Conservation (phyloP, 2,888 invertebrate genomes). For the Dicycla oo region DNA sequence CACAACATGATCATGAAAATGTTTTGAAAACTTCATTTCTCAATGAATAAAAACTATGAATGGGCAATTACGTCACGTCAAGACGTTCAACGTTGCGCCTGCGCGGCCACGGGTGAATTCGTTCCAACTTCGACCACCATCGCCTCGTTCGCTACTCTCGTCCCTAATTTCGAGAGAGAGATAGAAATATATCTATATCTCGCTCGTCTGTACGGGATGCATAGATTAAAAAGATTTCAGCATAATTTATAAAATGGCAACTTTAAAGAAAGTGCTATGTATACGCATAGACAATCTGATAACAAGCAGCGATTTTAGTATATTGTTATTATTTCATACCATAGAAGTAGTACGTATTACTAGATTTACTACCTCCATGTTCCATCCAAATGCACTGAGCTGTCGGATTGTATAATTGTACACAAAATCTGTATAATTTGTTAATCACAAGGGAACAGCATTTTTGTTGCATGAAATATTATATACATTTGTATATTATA, state of each 20-base stretch:
- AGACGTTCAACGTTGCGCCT: constrained; percentile 82
- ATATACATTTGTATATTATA: no score
- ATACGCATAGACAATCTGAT: no score
- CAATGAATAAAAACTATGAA: constrained; percentile 90
- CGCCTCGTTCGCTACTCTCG: constrained; percentile 34
- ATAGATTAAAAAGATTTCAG: constrained; percentile 1
- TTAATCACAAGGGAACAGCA: no score
- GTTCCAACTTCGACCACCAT: constrained; percentile 55
- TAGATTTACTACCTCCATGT: not conserved
- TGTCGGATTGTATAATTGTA: not conserved
- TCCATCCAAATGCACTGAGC: not conserved
- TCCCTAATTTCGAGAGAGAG: constrained; percentile 39
- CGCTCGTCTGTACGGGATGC: not conserved
- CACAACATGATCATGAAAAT: constrained; percentile 80
- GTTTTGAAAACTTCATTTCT: constrained; percentile 80
- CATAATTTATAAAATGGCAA: constrained; percentile 24
- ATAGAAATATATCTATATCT: constrained; percentile 29
- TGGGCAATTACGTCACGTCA: constrained; percentile 90
- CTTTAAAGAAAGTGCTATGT: not conserved
- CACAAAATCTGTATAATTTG: no score
- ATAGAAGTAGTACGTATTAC: not conserved
- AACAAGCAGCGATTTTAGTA: no score
- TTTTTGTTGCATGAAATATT: no score
- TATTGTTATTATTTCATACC: no score
- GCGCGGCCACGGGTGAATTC: constrained; percentile 77